Evolutionary conservation across 1,140 invertebrate species (phyloP), one percentile per base, ranked within the genome.

Genomic region (Andricus grossulariae): DNA sequence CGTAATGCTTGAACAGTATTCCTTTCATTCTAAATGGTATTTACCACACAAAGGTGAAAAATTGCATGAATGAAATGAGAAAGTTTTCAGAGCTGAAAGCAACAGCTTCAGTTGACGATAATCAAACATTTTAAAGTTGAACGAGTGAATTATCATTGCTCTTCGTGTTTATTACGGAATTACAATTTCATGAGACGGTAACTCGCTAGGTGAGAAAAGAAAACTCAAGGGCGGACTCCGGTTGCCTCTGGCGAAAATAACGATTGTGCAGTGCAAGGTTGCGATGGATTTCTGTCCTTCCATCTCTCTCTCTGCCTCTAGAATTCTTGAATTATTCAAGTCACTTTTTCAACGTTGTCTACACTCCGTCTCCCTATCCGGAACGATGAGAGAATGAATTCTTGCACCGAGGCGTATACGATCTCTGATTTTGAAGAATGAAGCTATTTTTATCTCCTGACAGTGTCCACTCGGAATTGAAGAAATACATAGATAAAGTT

Each of bases 261-360:
- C 60, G 60, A 66, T 66, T 66, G 60, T 66, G 60, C 60, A 66
- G 15, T 32, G 25, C 32, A 66, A 66, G 60, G 60, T 66, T 66
- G 32, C 32, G 60, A 32, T 16, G 60, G 32, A 66, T 66, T 66
- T 66, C 60, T 66, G 32, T 66, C 15, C 32, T 66, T 66, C 60
- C 32, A 66, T 66, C 60, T 66, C 45, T 66, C 60, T 66, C 60
- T 39, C 32, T 66, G 32, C 32, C 11, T 66, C 60, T 66, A 66
- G 60, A 32, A 66, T 66, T 66, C 60, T 66, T 66, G 60, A 66
- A 66, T 66, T 66, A 66, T 66, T 66, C 60, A 66, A 66, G 25
- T 66, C 32, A 66, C 60, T 66, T 66, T 66, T 66, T 66, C 60
- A 13, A 66, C 60, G 32, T 66, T 66, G 25, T 15, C 60, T 66